phyloP scores from a whole-genome alignment of 2,113 vertebrate genomes.

The Peromyscus polionotus region DNA sequence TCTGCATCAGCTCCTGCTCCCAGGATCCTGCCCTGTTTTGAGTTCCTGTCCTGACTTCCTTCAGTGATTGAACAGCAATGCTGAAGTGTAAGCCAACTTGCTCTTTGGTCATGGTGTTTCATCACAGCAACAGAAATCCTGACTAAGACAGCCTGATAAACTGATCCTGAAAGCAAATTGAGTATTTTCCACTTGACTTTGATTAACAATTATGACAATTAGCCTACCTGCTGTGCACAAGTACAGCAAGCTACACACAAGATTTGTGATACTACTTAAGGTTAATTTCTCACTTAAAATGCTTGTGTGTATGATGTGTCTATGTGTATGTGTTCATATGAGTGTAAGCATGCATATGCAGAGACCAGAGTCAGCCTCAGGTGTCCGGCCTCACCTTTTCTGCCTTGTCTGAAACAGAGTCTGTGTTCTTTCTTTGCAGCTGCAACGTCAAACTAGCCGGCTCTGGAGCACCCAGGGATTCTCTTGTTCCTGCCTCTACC shows the following conservation, averaged over 20 bases:
- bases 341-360: not conserved
- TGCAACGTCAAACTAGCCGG: not conserved
- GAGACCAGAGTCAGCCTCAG: not conserved
- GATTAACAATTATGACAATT: slow-evolving; percentile 12
- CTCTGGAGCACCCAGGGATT: no score
- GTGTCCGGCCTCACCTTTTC: not conserved
- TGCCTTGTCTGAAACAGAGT: not conserved
- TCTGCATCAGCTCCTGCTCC: no score
- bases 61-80: no score
- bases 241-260: not conserved
- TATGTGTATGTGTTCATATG: not conserved
- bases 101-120: no score
- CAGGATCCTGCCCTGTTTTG: no score
- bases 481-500: not conserved
- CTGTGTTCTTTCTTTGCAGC: not conserved
- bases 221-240: not conserved
- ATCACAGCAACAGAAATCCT: no score
- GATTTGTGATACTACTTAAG: not conserved
- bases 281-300: not conserved
- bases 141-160: not conserved
- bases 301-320: not conserved
- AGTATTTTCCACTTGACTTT: slow-evolving; percentile 27
- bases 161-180: slow-evolving; percentile 49
- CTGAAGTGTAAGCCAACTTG: no score
- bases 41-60: no score